Evolutionary conservation across 2,113 vertebrate genomes (phyloP), one percentile per base, ranked within the genome.

Genomic region (Labeo rohita): DNA sequence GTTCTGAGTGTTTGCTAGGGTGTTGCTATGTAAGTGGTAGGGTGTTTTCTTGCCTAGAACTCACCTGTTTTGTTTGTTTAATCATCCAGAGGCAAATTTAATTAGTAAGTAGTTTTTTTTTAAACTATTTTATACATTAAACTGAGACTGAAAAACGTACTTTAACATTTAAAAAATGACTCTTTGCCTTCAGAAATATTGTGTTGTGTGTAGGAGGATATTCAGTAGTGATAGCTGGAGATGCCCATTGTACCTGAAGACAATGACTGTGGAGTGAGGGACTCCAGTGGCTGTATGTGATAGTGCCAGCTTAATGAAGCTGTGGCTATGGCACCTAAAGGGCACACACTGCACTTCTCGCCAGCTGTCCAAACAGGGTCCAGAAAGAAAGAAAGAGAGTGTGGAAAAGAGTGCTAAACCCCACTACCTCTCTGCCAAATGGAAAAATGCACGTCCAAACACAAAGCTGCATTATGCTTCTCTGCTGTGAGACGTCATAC

Each of bases 311-410:
- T 84, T 74, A 78, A 72, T 56, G 84, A 61, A 61, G 86, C 80
- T 87, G 89, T 81, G 85, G 80, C 13, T 76, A 75, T 75, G 73
- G 82, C 73, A 82, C 75, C 18, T 56, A 85, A n/a, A 43, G 79
- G 78, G 75, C 80, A 76, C 15, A 79, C 84, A 16, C 88, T 92
- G 92, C 89, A 88, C 92, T 89, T 89, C 86, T 87, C 88, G 90
- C 92, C 89, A 94, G 93, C 93, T 95, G 93, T 94, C 93, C 90
- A 95, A 94, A 95, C 93, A 95, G 85, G 84, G 87, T 87, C 88
- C 8, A 70, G 88, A 39, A 76, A 88, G 87, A 50, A 47, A 43
- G 76, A 79, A 52, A 79, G 36, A 65, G 70, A 92, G 90, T 72
- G 93, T 92, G 92, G 92, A 92, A 93, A 90, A 87, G 87, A 86